A percentile compares a stretch with the other conserved stretches of the same genome.
Conservation (phyloP, 2,888 invertebrate genomes). For the Timema cristinae region DNA sequence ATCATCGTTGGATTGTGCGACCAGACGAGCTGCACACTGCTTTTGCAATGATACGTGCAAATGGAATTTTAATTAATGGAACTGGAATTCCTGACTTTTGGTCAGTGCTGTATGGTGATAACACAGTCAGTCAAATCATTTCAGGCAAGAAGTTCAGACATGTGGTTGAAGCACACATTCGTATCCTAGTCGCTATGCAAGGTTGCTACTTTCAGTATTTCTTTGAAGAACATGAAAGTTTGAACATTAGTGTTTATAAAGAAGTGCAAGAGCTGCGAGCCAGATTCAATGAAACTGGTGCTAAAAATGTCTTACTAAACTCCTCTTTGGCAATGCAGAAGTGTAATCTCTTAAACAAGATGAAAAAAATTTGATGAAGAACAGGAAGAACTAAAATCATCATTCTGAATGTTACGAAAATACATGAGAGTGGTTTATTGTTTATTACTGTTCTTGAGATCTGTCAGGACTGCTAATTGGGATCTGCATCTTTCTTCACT, state of each 20-base stretch:
- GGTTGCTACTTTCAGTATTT: constrained; percentile 11
- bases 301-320: constrained; percentile 4
- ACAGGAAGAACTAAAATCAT: neutral
- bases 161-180: constrained; percentile 16
- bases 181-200: constrained; percentile 14
- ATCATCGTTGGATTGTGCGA: constrained; percentile 22
- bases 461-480: constrained; percentile 19
- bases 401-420: constrained; percentile 14
- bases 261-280: constrained; percentile 5
- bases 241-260: neutral
- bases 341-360: neutral
- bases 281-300: neutral
- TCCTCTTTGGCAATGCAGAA: constrained; percentile 11
- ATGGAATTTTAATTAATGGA: constrained; percentile 16
- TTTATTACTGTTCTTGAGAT: constrained; percentile 11
- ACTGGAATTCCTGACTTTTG: constrained; percentile 17
- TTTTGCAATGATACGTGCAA: constrained; percentile 19
- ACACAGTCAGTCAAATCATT: constrained; percentile 20
- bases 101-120: constrained; percentile 17
- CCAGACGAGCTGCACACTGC: constrained; percentile 25
- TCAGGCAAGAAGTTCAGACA: constrained; percentile 13
- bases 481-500: constrained; percentile 17
- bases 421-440: constrained; percentile 18
- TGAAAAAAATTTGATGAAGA: neutral
- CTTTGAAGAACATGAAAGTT: constrained; percentile 11